Conservation (phyloP, 2,888 invertebrate genomes). For the Drosophila antonietae region DNA sequence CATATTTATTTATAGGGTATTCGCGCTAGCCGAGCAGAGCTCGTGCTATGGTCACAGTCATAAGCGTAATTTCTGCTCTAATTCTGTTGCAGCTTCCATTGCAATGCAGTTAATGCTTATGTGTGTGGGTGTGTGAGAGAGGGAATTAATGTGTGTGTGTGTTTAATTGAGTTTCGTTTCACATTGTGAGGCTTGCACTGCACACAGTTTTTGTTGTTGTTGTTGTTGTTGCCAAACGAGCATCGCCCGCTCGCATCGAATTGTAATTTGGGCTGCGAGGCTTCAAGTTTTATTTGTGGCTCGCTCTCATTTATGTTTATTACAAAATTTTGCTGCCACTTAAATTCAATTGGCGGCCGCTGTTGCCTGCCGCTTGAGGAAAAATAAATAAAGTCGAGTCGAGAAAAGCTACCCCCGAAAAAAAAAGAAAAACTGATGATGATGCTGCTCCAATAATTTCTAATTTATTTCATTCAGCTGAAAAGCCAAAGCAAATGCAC, state of each 20-base stretch:
- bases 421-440: slow-evolving; percentile 9
- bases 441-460: slow-evolving; percentile 73
- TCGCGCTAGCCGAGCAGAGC: slow-evolving; percentile 12
- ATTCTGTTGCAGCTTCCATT: slow-evolving; percentile 57
- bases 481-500: slow-evolving; percentile 57
- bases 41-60: slow-evolving; percentile 43
- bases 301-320: slow-evolving; percentile 27
- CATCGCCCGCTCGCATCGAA: slow-evolving; percentile 23
- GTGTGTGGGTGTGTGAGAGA: not conserved
- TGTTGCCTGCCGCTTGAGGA: slow-evolving; percentile 2
- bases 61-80: slow-evolving; percentile 71
- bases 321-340: slow-evolving; percentile 42
- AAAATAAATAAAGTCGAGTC: slow-evolving; percentile 5
- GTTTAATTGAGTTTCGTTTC: slow-evolving; percentile 52
- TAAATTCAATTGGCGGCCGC: slow-evolving; percentile 42
- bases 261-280: slow-evolving; percentile 11
- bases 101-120: slow-evolving; percentile 44
- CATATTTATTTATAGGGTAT: slow-evolving; percentile 39
- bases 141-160: not conserved
- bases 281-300: slow-evolving; percentile 32
- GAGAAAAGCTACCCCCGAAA: slow-evolving; percentile 1
- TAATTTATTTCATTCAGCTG: slow-evolving; percentile 72
- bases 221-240: slow-evolving; percentile 40
- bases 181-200: slow-evolving; percentile 21
- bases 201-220: not conserved